Evolutionary conservation across 2,113 vertebrate genomes (phyloP), one percentile per base, ranked within the genome.

Genomic region (Larimichthys polyactis): DNA sequence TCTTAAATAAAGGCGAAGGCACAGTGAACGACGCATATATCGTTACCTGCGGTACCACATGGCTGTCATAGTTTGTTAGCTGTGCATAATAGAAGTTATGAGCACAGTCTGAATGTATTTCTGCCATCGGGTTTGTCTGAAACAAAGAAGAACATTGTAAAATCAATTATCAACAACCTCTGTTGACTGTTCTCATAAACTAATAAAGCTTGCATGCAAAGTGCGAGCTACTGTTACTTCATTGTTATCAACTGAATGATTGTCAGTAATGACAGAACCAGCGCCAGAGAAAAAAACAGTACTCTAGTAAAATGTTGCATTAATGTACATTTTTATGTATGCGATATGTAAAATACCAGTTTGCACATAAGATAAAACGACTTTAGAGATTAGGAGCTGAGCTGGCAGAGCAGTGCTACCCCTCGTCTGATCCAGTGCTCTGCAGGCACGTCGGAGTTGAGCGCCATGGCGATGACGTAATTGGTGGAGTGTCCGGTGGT

Each of bases 401-500:
- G 97, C 67, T 98, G 97, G 71, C 96, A 97, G 2, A 97, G 64
- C 60, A 98, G 82, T 0, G 96, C 97, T 3, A 97, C 97, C 0
- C 97, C 96, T 4, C 96, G 89, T 5, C 95, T 92, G 67, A 97
- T 96, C 96, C 97, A 97, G 94, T 97, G 96, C 29, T 97, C 95
- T 0, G 93, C 78, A 0, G 95, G 89, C 0, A 95, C 80, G 16
- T 96, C 90, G 0, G 96, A 95, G 81, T 95, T 94, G 6, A 99
- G 95, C 6, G 92, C 95, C 95, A 97, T 95, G 43, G 96, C 92
- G 0, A 97, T 95, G 54, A 97, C 96, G 0, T 96, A 98, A 59
- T 97, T 98, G 22, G 96, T 99, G 64, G 97, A 98, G 52, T 97
- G 97, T 5, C 97, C 97, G 0, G 96, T 97, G 32, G 97, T 97